Conservation (phyloP, 1,140 invertebrate species). For the Drosophila nannoptera region DNA sequence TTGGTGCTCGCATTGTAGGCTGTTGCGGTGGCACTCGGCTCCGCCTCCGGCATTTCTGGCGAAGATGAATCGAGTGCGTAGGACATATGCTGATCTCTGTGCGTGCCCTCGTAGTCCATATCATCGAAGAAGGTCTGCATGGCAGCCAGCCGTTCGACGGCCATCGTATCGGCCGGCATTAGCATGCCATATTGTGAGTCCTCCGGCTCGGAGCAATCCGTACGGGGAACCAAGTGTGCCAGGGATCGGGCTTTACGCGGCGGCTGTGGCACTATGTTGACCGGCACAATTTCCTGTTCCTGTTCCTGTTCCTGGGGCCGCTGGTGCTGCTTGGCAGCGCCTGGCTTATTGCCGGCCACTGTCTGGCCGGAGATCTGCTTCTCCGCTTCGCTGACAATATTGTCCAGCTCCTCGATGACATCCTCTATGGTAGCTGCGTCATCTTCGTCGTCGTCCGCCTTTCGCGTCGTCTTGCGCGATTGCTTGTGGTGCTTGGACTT, state of each 20-base stretch:
- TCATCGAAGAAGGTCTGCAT: constrained; percentile 77
- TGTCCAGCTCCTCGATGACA: constrained; percentile 90
- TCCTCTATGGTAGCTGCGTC: constrained; percentile 92
- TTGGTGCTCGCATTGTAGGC: constrained; percentile 80
- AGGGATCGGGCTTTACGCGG: constrained; percentile 81
- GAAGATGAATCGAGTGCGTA: constrained; percentile 58
- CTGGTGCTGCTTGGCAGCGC: constrained; percentile 27
- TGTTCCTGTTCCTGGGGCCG: constrained; percentile 72
- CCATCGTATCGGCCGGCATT: constrained; percentile 44
- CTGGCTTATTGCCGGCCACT: constrained; percentile 72
- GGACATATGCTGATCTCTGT: constrained; percentile 80
- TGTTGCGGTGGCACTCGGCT: constrained; percentile 79
- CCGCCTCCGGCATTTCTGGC: constrained; percentile 79
- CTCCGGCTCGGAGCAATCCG: constrained; percentile 72
- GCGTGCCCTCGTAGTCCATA: constrained; percentile 80
- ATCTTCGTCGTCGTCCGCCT: constrained; percentile 19
- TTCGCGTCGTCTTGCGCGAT: constrained; percentile 22
- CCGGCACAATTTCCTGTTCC: constrained; percentile 83
- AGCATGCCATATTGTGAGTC: constrained; percentile 74
- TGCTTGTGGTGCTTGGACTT: constrained; percentile 78
- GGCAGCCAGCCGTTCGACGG: constrained; percentile 59
- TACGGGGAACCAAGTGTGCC: constrained; percentile 80
- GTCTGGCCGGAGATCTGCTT: constrained; percentile 81
- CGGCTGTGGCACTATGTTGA: constrained; percentile 83
- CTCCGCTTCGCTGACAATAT: constrained; percentile 91